Evolutionary conservation across 2,888 invertebrate genomes (phyloP), one percentile per base, ranked within the genome.

Genomic region (Drosophila tanythrix): DNA sequence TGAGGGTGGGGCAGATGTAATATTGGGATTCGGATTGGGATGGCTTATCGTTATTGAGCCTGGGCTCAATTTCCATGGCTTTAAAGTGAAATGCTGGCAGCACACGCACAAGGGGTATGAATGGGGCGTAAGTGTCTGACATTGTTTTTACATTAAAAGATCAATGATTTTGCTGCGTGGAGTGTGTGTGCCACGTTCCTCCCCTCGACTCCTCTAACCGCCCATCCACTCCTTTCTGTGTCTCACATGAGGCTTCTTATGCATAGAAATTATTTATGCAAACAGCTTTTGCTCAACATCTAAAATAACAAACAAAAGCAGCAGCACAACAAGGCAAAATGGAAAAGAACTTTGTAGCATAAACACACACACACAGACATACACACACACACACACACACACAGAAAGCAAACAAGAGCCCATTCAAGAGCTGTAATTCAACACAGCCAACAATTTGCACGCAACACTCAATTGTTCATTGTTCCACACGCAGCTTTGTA

Each of bases 81-180:
- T 64, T 57, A 81, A 86, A 79, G 81, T 77, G 79, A 88, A 86
- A 81, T 73, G 64, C 74, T 58, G 40, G 55, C 29, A 46, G 18
- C 52, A 58, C 51, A 21, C 31, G 11, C 55, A 40, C 48, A 55
- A 61, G 76, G 71, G 68, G 59, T 76, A 68, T 81, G 82, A 83
- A 77, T 76, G 62, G 63, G 70, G 89, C 89, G 85, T 82, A 89
- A 89, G 88, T 89, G 88, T 74, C 78, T 87, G 76, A 74, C 83
- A 90, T 88, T 90, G 88, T 87, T 90, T 88, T 86, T 90, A 82
- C 88, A 88, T 88, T 90, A 88, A 88, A 90, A 90, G 88, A 86
- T 89, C 90, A 88, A 90, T 90, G 86, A 82, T 82, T 88, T 81
- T 77, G 72, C 82, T 83, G 76, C 74, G 70, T 73, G 71, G 27